Evolutionary conservation across 2,797 vertebrate genomes (phyloP).

Genomic region (Dendrocincla tyrannina): DNA sequence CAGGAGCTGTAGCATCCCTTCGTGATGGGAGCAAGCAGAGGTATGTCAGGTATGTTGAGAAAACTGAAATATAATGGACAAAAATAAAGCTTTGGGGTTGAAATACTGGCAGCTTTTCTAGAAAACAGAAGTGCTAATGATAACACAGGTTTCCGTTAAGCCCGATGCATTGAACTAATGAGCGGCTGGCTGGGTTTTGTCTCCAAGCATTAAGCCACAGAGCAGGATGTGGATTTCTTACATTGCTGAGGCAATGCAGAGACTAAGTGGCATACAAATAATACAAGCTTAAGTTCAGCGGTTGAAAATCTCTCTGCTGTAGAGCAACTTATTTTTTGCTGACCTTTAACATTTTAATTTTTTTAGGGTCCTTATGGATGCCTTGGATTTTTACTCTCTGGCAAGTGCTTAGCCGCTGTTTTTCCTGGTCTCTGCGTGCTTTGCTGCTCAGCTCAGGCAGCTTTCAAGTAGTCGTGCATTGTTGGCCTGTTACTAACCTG

Average conservation of each 20-base stretch:
- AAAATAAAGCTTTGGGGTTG: background rate
- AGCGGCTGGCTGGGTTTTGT: constrained; percentile 55
- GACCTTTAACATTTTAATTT: background rate
- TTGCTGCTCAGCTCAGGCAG: background rate
- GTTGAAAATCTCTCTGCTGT: background rate
- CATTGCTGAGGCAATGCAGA: constrained; percentile 9
- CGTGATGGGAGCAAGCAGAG: background rate
- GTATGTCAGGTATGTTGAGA: background rate
- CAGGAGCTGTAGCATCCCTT: background rate
- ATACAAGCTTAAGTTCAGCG: background rate
- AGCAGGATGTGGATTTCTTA: constrained; percentile 50
- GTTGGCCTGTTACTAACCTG: background rate
- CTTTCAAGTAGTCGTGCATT: background rate
- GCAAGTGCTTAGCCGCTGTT: background rate
- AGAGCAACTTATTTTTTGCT: constrained; percentile 18
- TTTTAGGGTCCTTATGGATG: background rate
- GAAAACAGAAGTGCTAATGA: constrained; percentile 35
- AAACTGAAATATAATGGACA: background rate
- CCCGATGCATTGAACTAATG: background rate
- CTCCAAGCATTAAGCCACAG: constrained; percentile 14
- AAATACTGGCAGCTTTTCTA: constrained; percentile 17
- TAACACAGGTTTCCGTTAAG: constrained; percentile 32
- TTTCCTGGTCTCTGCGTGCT: background rate
- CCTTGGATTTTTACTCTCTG: constrained; percentile 23
- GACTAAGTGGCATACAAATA: constrained; percentile 36